Conservation (phyloP, 1,140 invertebrate genomes). For the Papilio machaon region DNA sequence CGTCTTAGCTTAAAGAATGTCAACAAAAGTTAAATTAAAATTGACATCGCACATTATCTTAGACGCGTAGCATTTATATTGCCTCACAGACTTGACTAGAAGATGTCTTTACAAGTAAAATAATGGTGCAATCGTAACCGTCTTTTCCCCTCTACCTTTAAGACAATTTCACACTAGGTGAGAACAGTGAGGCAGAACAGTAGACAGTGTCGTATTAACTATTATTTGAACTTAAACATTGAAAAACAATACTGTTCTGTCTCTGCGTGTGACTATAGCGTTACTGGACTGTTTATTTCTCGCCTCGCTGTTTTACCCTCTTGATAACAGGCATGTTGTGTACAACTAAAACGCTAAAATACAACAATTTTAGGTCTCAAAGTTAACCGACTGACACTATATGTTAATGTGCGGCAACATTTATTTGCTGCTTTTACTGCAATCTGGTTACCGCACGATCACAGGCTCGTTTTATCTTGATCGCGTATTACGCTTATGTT, state of each 20-base stretch:
- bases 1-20: too few relatives aligned
- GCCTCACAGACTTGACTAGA: not conserved
- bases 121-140: not conserved
- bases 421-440: constrained; percentile 12
- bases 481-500: constrained; percentile 13
- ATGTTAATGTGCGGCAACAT: constrained; percentile 6
- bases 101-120: not conserved
- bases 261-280: not conserved
- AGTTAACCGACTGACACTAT: constrained; percentile 20
- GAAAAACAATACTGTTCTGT: not conserved
- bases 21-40: too few relatives aligned
- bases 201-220: not conserved
- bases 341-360: not conserved
- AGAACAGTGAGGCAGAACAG: not conserved
- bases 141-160: not conserved
- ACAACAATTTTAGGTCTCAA: constrained; percentile 6
- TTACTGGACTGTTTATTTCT: not conserved
- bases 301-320: not conserved
- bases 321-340: not conserved
- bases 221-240: too few relatives aligned
- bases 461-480: constrained; percentile 13
- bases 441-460: not conserved
- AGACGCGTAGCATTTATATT: too few relatives aligned
- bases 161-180: not conserved
- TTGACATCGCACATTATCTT: too few relatives aligned